phyloP scores from a whole-genome alignment of 2,888 invertebrate species.

The Elgonia sp. region DNA sequence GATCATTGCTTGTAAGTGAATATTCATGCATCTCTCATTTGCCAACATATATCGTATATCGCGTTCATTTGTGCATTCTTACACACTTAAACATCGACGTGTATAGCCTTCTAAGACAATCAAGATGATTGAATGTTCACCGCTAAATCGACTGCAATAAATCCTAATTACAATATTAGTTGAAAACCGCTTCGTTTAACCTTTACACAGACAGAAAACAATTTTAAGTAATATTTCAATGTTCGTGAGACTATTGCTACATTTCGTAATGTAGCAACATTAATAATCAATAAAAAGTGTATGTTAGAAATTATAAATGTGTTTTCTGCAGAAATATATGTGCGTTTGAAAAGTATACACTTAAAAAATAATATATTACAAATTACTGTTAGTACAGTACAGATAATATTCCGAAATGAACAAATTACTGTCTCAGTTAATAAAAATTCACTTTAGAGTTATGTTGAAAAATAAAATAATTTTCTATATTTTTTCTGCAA shows the following conservation, averaged over 20 bases:
- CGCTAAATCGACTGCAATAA: conserved; percentile 66
- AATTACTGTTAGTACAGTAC: too few species aligned
- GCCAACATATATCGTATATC: conserved; percentile 33
- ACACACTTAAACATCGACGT: conserved; percentile 29
- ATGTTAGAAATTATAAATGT: not conserved
- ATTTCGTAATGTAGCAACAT: not conserved
- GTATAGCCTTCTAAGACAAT: conserved; percentile 56
- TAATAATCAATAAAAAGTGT: conserved; percentile 5
- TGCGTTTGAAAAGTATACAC: too few species aligned
- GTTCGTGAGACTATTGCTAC: conserved; percentile 6
- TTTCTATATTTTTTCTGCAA: too few species aligned
- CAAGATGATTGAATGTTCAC: conserved; percentile 65
- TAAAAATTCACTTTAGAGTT: too few species aligned
- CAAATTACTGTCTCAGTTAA: too few species aligned
- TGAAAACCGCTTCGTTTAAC: conserved; percentile 59
- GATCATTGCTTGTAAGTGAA: conserved; percentile 60
- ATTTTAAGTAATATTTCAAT: conserved; percentile 45
- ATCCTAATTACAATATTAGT: conserved; percentile 68
- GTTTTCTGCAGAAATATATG: too few species aligned
- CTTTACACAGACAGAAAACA: conserved; percentile 36
- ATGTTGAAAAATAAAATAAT: too few species aligned
- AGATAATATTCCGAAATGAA: too few species aligned
- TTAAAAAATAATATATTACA: too few species aligned
- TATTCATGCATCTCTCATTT: conserved; percentile 59
- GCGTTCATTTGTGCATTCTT: conserved; percentile 59